Evolutionary conservation across 2,888 invertebrate species (phyloP).

Genomic region (Ormia ochracea): DNA sequence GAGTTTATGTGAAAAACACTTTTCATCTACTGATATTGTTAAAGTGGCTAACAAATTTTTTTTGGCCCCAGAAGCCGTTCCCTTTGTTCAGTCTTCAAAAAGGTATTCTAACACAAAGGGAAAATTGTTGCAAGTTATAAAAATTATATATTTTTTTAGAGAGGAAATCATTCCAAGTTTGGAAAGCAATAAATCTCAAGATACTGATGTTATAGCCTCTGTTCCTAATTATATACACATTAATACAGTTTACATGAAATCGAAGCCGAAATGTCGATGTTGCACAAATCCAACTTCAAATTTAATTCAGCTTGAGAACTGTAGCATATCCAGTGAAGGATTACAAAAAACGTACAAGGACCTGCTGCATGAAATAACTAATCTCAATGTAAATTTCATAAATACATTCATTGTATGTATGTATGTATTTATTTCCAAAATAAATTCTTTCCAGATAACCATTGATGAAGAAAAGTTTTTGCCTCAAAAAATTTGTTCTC

Average conservation of each 20-base stretch:
- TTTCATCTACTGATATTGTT: conserved; percentile 18
- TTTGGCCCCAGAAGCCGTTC: conserved; percentile 16
- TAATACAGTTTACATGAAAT: background rate
- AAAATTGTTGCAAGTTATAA: background rate
- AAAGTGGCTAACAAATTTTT: background rate
- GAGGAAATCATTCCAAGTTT: background rate
- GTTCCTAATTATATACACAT: background rate
- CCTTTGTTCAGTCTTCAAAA: background rate
- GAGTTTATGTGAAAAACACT: conserved; percentile 22
- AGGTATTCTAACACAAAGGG: too few species aligned
- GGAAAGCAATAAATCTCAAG: background rate
- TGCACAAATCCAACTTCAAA: conserved; percentile 30
- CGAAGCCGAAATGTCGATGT: conserved; percentile 30
- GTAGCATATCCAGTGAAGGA: background rate
- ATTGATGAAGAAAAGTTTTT: conserved; percentile 1
- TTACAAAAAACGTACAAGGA: conserved; percentile 29
- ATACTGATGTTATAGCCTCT: background rate
- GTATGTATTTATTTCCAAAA: background rate
- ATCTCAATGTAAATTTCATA: conserved; percentile 23
- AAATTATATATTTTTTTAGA: background rate
- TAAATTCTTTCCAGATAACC: conserved; percentile 7
- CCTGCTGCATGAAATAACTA: conserved; percentile 29
- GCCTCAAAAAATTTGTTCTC: conserved; percentile 48
- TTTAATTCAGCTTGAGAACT: conserved; percentile 18
- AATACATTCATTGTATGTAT: background rate